Base-by-base conservation (phyloP, 2,113 vertebrate species). In the Sinocyclocheilus grahami region DNA sequence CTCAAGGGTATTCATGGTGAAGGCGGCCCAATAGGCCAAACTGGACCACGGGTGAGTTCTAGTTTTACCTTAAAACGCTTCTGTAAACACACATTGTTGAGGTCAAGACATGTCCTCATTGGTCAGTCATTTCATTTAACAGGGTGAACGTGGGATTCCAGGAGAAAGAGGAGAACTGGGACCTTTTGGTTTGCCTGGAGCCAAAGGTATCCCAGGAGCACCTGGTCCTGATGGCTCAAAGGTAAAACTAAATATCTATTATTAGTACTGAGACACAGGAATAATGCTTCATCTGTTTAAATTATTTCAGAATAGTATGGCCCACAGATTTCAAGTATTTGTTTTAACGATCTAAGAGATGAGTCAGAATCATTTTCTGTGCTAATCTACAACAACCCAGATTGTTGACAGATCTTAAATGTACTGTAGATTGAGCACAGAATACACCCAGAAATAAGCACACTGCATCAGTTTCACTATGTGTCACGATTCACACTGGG, bases 71-170 rank as follows among this genome's bases (percentile, higher is more conserved):
- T 46, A 58, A 20, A 39, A 62, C 27, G 18, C 58, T 33, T 60
- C 51, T 37, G 30, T 30, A 69, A 60, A 33, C 46, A 58, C 72
- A 76, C 3, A 0, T 39, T 67, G 39, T 22, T 71, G 65, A 79
- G 42, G 13, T 85, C 5, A 87, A 42, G 46, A 85, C 51, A 53
- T 85, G 63, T 82, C 46, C 82, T 62, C 10, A 78, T 22, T 7
- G 2, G 11, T 69, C 13, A 48, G 5, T 33, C 2, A 20, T 11
- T 46, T 58, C 67, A 37, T 85, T 62, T 12, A 9, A 3, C 89
- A 99, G 98, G 98, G 98, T 89, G 98, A 99, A 89, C 96, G 98
- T 89, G 98, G 98, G 86, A 97, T 96, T 92, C 98, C 98, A 27
- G 98, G 98, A 1, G 98, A 99, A 89, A 95, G 98, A 92, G 98